These are phyloP conservation scores for Acanthococcus lagerstroemiae DNA, from an alignment of 2,888 invertebrate genomes.

Conservation along the genomic window DNA sequence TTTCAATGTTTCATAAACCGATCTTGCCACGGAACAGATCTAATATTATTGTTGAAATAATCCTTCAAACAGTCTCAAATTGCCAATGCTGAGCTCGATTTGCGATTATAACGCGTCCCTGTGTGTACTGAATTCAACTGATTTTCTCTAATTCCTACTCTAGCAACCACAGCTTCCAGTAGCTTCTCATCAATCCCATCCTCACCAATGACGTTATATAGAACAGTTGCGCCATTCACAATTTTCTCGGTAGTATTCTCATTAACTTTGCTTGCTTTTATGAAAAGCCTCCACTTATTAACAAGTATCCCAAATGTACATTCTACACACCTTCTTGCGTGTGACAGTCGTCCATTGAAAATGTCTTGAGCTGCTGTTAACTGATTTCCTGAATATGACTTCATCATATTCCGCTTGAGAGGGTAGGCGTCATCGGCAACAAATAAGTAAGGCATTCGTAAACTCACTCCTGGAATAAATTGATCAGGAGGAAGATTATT, in stretches of 20 bases:
- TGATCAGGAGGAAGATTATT: too few species aligned
- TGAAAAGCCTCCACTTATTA: background rate
- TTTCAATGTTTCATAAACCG: background rate
- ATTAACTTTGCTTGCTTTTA: background rate
- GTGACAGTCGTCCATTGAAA: slow-evolving; percentile 2
- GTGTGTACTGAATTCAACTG: background rate
- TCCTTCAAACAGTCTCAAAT: background rate
- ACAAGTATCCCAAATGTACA: slow-evolving; percentile 6
- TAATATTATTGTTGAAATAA: background rate
- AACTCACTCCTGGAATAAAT: background rate
- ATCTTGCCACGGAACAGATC: background rate
- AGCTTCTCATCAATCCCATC: slow-evolving; percentile 1
- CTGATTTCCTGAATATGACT: background rate
- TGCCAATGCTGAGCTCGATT: background rate
- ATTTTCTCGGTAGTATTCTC: background rate
- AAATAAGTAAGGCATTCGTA: background rate
- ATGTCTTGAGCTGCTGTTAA: background rate
- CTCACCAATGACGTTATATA: slow-evolving; percentile 2
- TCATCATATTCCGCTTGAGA: slow-evolving; percentile 3
- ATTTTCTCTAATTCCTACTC: background rate
- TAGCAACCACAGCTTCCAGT: background rate
- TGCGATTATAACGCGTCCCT: background rate
- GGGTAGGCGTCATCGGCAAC: slow-evolving; percentile 2
- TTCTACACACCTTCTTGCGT: slow-evolving; percentile 8
- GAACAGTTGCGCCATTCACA: slow-evolving; percentile 2